Evolutionary conservation across 2,888 invertebrate genomes (phyloP).

Genomic region (Nomada flava): DNA sequence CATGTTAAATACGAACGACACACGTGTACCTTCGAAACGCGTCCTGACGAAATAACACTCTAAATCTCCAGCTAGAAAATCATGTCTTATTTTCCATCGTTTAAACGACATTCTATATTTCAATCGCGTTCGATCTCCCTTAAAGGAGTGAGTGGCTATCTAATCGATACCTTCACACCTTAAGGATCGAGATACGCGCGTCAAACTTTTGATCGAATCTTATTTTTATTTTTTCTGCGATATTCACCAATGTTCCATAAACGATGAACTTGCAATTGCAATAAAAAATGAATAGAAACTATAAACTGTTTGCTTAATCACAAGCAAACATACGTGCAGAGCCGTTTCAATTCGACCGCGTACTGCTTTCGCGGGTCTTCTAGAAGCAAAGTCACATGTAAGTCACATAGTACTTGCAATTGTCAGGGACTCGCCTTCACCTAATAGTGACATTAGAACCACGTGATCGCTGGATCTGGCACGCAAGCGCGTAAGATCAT

Average conservation of each 20-base stretch:
- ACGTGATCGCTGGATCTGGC: slow-evolving; percentile 50
- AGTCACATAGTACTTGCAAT: not conserved
- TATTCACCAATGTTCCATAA: not conserved
- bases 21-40: slow-evolving; percentile 19
- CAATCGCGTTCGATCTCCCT: slow-evolving; percentile 6
- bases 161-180: not conserved
- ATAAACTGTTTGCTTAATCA: not conserved
- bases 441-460: slow-evolving; percentile 42
- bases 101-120: not conserved
- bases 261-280: not conserved
- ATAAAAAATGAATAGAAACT: not conserved
- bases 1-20: slow-evolving; percentile 24
- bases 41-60: not conserved
- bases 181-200: not conserved
- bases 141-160: not conserved
- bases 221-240: not conserved
- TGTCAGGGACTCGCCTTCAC: slow-evolving; percentile 29
- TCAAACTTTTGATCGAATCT: not conserved
- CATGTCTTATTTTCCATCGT: not conserved
- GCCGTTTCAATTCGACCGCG: slow-evolving; percentile 19
- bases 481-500: slow-evolving; percentile 57
- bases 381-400: not conserved
- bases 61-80: not conserved
- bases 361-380: slow-evolving; percentile 5
- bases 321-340: not conserved